These are phyloP conservation scores for Pomacea canaliculata DNA, from an alignment of 2,888 invertebrate genomes.

Conservation along the genomic window DNA sequence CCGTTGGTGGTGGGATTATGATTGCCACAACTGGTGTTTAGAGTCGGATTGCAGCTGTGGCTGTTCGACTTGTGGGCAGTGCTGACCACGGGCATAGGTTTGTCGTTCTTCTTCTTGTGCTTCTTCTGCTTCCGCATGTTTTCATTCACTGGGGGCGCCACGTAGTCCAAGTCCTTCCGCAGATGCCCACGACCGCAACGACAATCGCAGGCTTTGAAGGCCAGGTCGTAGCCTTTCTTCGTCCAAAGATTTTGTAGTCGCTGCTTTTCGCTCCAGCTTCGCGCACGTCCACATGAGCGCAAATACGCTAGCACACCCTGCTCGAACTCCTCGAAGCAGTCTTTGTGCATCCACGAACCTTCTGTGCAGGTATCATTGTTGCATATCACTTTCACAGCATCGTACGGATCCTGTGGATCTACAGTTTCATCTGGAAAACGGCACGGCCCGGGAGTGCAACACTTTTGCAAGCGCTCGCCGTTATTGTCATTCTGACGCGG, in stretches of 20 bases:
- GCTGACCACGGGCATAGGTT: conserved; percentile 76
- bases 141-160: conserved; percentile 72
- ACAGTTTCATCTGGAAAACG: conserved; percentile 48
- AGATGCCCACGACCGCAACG: conserved; percentile 92
- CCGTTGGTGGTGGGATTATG: conserved; percentile 31
- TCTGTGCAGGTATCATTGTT: conserved; percentile 92
- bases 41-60: conserved; percentile 71
- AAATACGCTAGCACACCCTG: conserved; percentile 88
- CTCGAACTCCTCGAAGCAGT: conserved; percentile 96
- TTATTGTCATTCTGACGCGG: conserved; percentile 30
- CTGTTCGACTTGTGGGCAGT: conserved; percentile 38
- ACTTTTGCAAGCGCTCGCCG: conserved; percentile 35
- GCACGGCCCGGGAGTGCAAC: conserved; percentile 57
- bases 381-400: conserved; percentile 88
- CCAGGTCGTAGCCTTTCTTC: conserved; percentile 96
- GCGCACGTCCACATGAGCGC: conserved; percentile 89
- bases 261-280: conserved; percentile 95
- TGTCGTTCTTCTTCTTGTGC: conserved; percentile 77
- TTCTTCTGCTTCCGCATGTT: conserved; percentile 74
- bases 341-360: conserved; percentile 94
- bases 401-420: conserved; percentile 56
- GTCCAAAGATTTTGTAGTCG: conserved; percentile 96
- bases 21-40: conserved; percentile 61
- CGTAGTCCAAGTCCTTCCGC: conserved; percentile 94
- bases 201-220: conserved; percentile 94